phyloP scores from a whole-genome alignment of 1,140 invertebrate genomes.

The Pomacea maculata region DNA sequence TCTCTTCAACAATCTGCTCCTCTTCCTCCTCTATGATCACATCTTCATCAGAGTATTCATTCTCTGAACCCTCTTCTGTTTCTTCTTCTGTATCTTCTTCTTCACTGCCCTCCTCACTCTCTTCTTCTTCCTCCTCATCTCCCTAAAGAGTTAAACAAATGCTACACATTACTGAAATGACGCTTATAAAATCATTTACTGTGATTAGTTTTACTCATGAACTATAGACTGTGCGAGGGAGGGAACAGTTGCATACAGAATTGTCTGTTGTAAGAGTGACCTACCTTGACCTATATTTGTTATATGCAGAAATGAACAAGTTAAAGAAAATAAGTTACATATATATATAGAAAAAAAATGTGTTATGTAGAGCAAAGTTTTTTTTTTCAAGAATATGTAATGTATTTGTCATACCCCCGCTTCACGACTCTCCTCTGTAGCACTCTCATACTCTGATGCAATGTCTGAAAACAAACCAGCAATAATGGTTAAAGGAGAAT shows the following conservation, averaged over 20 bases:
- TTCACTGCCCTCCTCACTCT: conserved; percentile 53
- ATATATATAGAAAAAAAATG: too few relatives aligned
- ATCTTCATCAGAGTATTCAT: conserved; percentile 36
- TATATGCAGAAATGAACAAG: too few relatives aligned
- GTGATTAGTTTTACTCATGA: too few relatives aligned
- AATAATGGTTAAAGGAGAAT: not conserved
- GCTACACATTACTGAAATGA: too few relatives aligned
- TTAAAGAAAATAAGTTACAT: too few relatives aligned
- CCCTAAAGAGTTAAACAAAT: too few relatives aligned
- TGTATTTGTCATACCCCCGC: conserved; percentile 14
- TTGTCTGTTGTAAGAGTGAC: too few relatives aligned
- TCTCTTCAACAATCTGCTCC: conserved; percentile 54
- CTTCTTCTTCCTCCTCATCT: conserved; percentile 35
- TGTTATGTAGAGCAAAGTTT: too few relatives aligned
- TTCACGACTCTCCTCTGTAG: conserved; percentile 41
- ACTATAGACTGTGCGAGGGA: too few relatives aligned
- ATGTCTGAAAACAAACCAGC: conserved; percentile 19
- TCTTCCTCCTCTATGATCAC: conserved; percentile 53
- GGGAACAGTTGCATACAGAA: too few relatives aligned
- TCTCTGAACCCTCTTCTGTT: conserved; percentile 35
- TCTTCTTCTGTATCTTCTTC: conserved; percentile 44
- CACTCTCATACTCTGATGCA: conserved; percentile 53
- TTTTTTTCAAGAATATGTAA: not conserved
- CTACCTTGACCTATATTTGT: too few relatives aligned
- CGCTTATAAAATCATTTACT: too few relatives aligned